Base-by-base conservation (phyloP, 2,797 vertebrate genomes). In the Carduelis carduelis region DNA sequence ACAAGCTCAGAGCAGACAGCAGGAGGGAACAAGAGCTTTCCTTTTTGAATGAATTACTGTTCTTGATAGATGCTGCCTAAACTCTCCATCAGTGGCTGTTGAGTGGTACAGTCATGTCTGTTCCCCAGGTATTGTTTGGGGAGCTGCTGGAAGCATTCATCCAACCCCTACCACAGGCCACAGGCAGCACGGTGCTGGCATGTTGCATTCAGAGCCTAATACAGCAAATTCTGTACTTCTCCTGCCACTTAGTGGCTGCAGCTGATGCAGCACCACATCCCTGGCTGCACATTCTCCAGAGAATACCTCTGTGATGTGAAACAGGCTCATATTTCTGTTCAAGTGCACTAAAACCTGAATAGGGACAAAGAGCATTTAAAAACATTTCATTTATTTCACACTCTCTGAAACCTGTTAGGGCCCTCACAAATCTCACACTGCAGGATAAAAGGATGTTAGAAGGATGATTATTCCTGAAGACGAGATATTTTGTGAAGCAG, bases 181-280 rank as follows among this genome's bases (percentile, higher is more conserved):
- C 41, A 52, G 52, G 52, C 49, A 71, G 47, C 20, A 6, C 26
- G 30, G 49, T 18, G 39, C 39, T 28, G 75, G 35, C 37, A 3
- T 2, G 18, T 8, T 28, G 43, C 14, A 35, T 26, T 64, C 41
- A 14, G 46, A 74, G 76, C 57, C 41, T 4, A 5, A 16, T 0
- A 4, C 2, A 20, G 44, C 65, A 39, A 83, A 78, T 66, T 21
- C 32, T 83, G 78, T 49, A 16, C 75, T 71, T 83, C 90, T 90
- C 46, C 95, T 97, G 96, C 95, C 96, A 55, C 95, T 64, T 65
- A 91, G 95, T 63, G 96, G 95, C 83, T 55, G 82, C 56, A 81
- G 79, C 49, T 57, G 69, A 41, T 69, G 79, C 82, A 78, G 87
- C 92, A 88, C 34, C 72, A 27, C 32, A 52, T 24, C 30, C 9